Evolutionary conservation across 2,797 vertebrate species (phyloP), one percentile per base, ranked within the genome.

Genomic region (Eremophila alpestris): DNA sequence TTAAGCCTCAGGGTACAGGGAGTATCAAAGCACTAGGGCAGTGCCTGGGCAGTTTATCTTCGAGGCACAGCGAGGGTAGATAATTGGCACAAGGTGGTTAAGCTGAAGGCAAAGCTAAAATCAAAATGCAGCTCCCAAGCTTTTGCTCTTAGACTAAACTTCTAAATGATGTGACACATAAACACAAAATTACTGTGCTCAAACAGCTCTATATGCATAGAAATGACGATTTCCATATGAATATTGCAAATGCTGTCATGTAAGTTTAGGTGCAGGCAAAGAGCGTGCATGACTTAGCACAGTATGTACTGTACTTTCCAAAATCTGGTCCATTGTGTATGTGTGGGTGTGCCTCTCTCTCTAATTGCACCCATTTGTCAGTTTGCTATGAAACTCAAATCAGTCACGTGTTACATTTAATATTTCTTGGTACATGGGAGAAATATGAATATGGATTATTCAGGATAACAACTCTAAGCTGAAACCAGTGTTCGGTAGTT

Each of bases 341-440:
- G 93, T 95, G 95, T 94, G 96, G 95, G 94, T 94, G 96, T 95
- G 95, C 95, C 95, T 96, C 89, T 84, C 92, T 89, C 95, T 90
- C 86, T 96, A 97, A 97, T 95, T 95, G 93, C 94, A 96, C 93
- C 95, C 95, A 96, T 97, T 97, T 96, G 95, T 95, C 94, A 95
- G 81, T 94, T 96, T 96, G 94, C 95, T 95, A 78, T 85, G 95
- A 94, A 95, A 95, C 94, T 94, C 92, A 80, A 85, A 95, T 95
- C 93, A 96, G 94, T 95, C 95, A 92, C n/a, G 90, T 95, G 94
- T 80, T 51, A 89, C 83, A 89, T 90, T 79, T 96, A 95, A 93
- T 95, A 95, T 77, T 94, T 94, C 90, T 94, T 59, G 68, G 70
- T 96, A 91, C 93, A 84, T 43, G 80, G 88, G 95, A 96, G 67